Conservation (phyloP, 2,797 vertebrate species). For the Eurystomus glaucurus region DNA sequence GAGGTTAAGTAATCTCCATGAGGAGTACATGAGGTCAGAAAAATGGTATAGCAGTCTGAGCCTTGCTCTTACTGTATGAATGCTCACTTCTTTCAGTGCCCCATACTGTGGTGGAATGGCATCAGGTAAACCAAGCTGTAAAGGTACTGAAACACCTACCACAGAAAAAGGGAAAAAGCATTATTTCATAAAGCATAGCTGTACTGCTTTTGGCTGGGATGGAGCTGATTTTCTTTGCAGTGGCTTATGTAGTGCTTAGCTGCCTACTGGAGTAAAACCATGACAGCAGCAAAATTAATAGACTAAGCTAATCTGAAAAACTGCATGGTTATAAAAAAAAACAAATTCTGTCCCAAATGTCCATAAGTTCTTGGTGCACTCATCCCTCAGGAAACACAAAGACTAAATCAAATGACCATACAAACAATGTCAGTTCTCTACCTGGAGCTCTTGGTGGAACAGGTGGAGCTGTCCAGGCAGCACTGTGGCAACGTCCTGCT, state of each 20-base stretch:
- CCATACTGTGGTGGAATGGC: conserved; percentile 87
- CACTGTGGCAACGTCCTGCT: conserved; percentile 88
- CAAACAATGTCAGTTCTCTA: neutral
- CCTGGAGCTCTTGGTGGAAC: conserved; percentile 88
- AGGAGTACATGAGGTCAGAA: conserved; percentile 91
- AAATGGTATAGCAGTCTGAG: conserved; percentile 89
- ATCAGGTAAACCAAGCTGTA: conserved; percentile 89
- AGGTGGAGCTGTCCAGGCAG: conserved; percentile 86
- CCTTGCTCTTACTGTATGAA: conserved; percentile 85
- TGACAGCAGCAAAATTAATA: accelerated
- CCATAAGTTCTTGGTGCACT: neutral
- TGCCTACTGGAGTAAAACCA: neutral
- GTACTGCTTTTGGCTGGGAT: neutral
- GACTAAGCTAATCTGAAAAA: neutral
- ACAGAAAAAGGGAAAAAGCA: neutral
- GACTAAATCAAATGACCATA: no score
- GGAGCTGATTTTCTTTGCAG: neutral
- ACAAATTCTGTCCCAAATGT: no score
- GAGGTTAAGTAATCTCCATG: conserved; percentile 89
- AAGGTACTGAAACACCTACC: conserved; percentile 87
- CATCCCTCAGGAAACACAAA: neutral
- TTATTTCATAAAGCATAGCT: neutral
- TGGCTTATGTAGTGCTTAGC: accelerated
- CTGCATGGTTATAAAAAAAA: accelerated
- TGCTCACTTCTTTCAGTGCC: conserved; percentile 86